phyloP scores from a whole-genome alignment of 2,113 vertebrate species.

The Odocoileus virginianus region DNA sequence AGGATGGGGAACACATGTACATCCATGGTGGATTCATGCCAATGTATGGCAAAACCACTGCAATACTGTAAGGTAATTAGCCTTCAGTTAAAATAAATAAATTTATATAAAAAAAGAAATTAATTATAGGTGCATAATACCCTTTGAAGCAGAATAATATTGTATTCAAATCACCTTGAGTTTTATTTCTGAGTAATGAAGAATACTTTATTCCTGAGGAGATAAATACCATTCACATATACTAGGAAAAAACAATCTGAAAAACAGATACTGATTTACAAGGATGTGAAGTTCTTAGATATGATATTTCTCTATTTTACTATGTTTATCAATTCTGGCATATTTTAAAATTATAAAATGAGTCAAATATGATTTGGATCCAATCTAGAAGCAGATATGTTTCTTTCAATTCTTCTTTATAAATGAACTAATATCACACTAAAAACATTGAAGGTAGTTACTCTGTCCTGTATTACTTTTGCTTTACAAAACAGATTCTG shows the following conservation, averaged over 20 bases:
- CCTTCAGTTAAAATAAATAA: no score
- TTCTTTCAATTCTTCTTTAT: neutral
- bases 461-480: neutral
- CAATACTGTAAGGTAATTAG: no score
- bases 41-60: no score
- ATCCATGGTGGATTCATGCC: no score
- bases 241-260: neutral
- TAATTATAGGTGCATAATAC: neutral
- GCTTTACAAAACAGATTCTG: neutral
- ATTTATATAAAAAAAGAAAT: neutral
- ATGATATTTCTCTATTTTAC: neutral
- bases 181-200: neutral
- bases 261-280: neutral
- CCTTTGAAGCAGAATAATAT: neutral
- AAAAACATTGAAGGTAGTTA: neutral
- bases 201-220: neutral
- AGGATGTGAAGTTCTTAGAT: neutral
- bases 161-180: neutral
- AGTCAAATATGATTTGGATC: neutral
- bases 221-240: neutral
- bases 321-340: neutral
- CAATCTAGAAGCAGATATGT: neutral
- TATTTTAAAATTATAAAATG: slow-evolving; percentile 2
- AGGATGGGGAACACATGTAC: no score
- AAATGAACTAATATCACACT: neutral